Evolutionary conservation across 2,797 vertebrate species (phyloP), one percentile per base, ranked within the genome.

Genomic region (Microctenopoma lineatum): DNA sequence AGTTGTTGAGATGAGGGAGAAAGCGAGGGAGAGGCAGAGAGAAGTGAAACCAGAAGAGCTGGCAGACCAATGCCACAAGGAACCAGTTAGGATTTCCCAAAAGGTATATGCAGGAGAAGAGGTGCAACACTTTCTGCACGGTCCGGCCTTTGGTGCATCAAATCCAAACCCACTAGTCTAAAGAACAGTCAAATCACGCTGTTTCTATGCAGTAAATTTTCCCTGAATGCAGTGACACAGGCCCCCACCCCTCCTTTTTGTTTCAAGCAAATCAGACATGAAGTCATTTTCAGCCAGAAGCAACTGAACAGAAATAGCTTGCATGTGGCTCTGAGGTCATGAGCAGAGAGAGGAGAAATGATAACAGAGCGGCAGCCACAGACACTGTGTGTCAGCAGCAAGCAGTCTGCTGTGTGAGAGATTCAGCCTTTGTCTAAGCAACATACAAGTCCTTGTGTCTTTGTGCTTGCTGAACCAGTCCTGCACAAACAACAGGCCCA

Each of bases 241-340:
- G 2, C 6, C 46, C 14, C 21, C 42, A 18, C 7, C 48, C 32
- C n/a, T n/a, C 14, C 47, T 44, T 36, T 62, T 14, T 56, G 51
- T 71, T 86, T 77, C 64, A 81, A 86, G 71, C 59, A 78, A 83
- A 88, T 90, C 81, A 90, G 91, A 92, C 90, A 92, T 92, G 86
- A 90, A 86, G 86, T 91, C 89, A 91, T 84, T 74, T 78, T 84
- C 63, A 84, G 87, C 88, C 84, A 82, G 77, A 83, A 86, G 88
- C 88, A 80, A 87, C 26, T 81, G 57, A 64, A 87, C 87, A 86
- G 71, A 90, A 89, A 91, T 89, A 90, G 83, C 86, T 79, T 52
- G 77, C 84, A 85, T 90, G 91, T 88, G 87, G 84, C 70, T 89
- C 53, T 91, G 89, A 90, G 87, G 83, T 91, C 90, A 89, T 86